Evolutionary conservation across 2,888 invertebrate genomes (phyloP), one percentile per base, ranked within the genome.

Genomic region (Coelogynopora nodosa): DNA sequence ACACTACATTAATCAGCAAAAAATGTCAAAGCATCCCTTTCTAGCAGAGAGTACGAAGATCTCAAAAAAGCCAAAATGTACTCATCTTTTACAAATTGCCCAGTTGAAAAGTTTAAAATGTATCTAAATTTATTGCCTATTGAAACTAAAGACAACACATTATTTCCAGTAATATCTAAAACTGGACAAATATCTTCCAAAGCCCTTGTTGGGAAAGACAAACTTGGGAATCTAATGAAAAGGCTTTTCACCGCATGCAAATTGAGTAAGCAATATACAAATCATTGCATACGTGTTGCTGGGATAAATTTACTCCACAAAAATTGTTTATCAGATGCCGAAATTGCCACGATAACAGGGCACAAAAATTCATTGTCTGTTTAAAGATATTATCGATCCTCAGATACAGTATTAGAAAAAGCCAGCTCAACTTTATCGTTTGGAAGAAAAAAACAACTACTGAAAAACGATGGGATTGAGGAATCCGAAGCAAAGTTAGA

Each of bases 11-110:
- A 74, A n/a, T 74, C 23, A 74, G 23, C 74, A 74, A 74, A n/a
- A 74, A 74, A 74, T 74, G 74, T 23, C 74, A 74, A 74, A 74
- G 74, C 74, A 74, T 74, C 74, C 74, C 74, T 74, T 74, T 74
- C 74, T 74, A 74, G 74, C 27, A 74, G 74, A 74, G 5, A 74
- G 74, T 74, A 74, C 74, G 27, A 74, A 74, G 74, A 74, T 74
- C 27, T 74, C 74, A 74, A 74, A 74, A 74, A 74, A 74, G 74
- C 74, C 23, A 74, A 74, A 74, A 74, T 74, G n/a, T n/a, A n/a
- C n/a, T n/a, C n/a, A n/a, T n/a, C n/a, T n/a, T n/a, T 23, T 26
- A 74, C 74, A 74, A 74, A 74, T 74, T 74, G 23, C 74, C 74
- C 23, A 74, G 74, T 74, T 74, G 5, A 74, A 74, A 74, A 74